These are phyloP conservation scores for Pinna nobilis DNA, from an alignment of 1,140 invertebrate genomes.

Conservation along the genomic window DNA sequence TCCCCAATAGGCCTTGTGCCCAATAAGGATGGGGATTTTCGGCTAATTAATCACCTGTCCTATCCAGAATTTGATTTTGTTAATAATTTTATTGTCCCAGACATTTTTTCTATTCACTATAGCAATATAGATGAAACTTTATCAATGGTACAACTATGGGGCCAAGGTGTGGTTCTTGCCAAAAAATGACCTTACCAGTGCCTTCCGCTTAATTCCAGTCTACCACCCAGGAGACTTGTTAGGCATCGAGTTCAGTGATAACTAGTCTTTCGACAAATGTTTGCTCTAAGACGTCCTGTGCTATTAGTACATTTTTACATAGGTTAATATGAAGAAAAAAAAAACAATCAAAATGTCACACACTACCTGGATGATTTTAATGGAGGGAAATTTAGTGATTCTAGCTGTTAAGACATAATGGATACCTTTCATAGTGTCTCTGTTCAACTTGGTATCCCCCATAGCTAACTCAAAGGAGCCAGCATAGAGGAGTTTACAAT, in stretches of 20 bases:
- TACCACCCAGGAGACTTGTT: neutral
- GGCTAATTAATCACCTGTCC: slow-evolving; percentile 41
- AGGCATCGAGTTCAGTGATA: too few relatives aligned
- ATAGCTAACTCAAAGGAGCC: neutral
- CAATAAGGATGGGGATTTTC: slow-evolving; percentile 29
- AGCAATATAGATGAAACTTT: slow-evolving; percentile 25
- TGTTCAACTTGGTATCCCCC: neutral
- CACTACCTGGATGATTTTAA: neutral
- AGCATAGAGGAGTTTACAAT: neutral
- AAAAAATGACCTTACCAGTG: too few relatives aligned
- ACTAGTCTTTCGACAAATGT: too few relatives aligned
- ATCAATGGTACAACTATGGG: too few relatives aligned
- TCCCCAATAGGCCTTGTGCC: slow-evolving; percentile 30
- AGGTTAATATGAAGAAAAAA: neutral
- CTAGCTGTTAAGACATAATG: neutral
- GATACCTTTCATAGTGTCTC: neutral
- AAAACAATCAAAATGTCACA: neutral
- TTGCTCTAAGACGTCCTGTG: neutral
- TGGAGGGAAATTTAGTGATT: neutral
- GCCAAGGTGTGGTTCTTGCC: too few relatives aligned
- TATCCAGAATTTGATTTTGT: slow-evolving; percentile 35
- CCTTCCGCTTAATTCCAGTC: too few relatives aligned
- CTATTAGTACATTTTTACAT: neutral
- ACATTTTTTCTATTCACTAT: slow-evolving; percentile 37
- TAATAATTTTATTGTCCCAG: slow-evolving; percentile 41